Base-by-base conservation (phyloP, 2,888 invertebrate species). In the Muscina levida region DNA sequence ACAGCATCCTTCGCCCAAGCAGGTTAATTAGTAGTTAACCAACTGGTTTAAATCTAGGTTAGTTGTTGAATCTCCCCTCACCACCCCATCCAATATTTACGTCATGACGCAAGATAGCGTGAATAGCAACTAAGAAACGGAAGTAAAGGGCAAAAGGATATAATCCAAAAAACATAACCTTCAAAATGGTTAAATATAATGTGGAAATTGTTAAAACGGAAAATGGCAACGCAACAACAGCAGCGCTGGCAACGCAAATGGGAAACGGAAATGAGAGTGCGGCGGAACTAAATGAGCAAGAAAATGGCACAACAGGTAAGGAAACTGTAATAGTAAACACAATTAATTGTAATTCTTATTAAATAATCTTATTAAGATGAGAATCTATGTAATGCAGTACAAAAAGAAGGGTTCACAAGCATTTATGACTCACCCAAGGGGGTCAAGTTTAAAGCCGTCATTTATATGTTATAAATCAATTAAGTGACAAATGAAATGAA, bases 241-340 rank as follows among this genome's bases (percentile, higher is more conserved):
- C 72, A 66, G 70, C 53, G 42, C 48, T 48, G 68, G 72, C 74
- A 46, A 59, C 48, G 15, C 19, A 5, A 42, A 24, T 13, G 62
- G 67, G 56, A 70, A 77, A 57, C 71, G 71, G 62, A 78, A 75
- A 68, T 72, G 70, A 67, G 74, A 73, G n/a, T n/a, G n/a, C 24
- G 39, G 59, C 68, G 48, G 83, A 87, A 70, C 39, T 85, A 72
- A 86, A 85, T 79, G 85, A 85, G n/a, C 82, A 84, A 22, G 88
- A 88, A 73, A 87, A 86, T 82, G 87, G 87, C 39, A 85, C 87
- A 73, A 88, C 88, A 70, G 88, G 88, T 88, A 85, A 88, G 88
- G 87, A 0, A 5, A 37, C 10, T 39, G 46, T n/a, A 24, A 4
- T n/a, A 44, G 19, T n/a, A n/a, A n/a, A n/a, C 19, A 1, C 24